Percentiles rank a stretch among this genome's conserved stretches.
Evolutionary conservation across 2,113 vertebrate species (phyloP).

Genomic region (Actenoides lindsayi): DNA sequence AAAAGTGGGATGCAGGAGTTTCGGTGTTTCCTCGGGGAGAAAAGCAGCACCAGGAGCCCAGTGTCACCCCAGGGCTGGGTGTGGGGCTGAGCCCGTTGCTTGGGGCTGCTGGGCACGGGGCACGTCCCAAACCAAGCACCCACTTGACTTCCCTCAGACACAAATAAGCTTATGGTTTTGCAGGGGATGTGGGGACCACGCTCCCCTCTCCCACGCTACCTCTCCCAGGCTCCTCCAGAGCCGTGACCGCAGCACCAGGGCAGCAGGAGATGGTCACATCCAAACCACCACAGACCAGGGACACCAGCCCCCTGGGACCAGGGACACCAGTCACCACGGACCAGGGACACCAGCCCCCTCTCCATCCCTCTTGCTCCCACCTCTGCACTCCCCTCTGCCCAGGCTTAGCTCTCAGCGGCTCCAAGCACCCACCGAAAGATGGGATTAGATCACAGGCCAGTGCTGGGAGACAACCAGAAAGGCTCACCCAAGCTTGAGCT

Average conservation of each 20-base stretch:
- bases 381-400: background rate
- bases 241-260: rapidly evolving
- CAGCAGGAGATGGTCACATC: background rate
- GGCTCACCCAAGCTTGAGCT: background rate
- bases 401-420: rapidly evolving
- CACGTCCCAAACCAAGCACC: background rate
- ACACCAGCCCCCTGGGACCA: background rate
- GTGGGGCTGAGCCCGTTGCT: background rate
- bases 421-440: rapidly evolving
- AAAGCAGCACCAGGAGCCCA: background rate
- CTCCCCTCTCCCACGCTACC: too few species aligned
- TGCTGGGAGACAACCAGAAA: background rate
- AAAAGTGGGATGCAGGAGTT: background rate
- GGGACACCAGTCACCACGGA: rapidly evolving
- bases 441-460: background rate
- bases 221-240: background rate
- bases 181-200: background rate
- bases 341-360: background rate
- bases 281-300: rapidly evolving
- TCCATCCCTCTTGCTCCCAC: background rate
- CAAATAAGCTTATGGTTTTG: background rate
- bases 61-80: background rate
- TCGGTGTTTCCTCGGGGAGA: background rate
- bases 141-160: rapidly evolving
- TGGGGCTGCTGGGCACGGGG: background rate